Evolutionary conservation across 2,888 invertebrate species (phyloP).

Genomic region (Drosophila quinaria): DNA sequence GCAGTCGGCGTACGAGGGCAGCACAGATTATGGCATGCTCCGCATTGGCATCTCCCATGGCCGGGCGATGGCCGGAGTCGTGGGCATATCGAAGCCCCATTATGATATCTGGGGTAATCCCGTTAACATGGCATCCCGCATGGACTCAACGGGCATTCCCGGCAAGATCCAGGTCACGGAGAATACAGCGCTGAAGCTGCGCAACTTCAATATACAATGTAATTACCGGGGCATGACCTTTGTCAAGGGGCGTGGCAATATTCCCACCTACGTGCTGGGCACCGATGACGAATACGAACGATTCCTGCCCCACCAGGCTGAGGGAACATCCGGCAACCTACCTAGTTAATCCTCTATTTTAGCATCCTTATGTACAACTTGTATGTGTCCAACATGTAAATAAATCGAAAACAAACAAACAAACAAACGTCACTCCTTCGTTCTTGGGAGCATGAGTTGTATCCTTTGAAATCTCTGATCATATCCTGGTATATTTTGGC

Average conservation of each 20-base stretch:
- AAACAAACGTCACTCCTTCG: not conserved
- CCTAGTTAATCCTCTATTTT: slow-evolving; percentile 22
- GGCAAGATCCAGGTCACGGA: slow-evolving; percentile 93
- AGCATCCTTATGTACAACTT: slow-evolving; percentile 2
- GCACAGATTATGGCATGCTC: slow-evolving; percentile 82
- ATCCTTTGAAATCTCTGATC: not conserved
- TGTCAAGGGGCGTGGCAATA: slow-evolving; percentile 89
- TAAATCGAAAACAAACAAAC: slow-evolving; percentile 19
- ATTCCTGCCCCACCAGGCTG: slow-evolving; percentile 82
- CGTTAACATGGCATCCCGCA: slow-evolving; percentile 97
- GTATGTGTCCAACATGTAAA: slow-evolving; percentile 33
- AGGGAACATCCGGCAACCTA: not conserved
- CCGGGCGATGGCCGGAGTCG: slow-evolving; percentile 96
- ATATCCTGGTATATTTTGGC: not conserved
- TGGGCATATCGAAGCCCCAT: slow-evolving; percentile 96
- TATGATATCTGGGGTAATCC: slow-evolving; percentile 99
- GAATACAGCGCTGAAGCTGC: slow-evolving; percentile 90
- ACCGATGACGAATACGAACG: slow-evolving; percentile 88
- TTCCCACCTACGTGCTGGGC: slow-evolving; percentile 91
- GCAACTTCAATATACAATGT: slow-evolving; percentile 90
- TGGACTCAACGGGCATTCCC: slow-evolving; percentile 96
- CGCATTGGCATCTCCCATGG: slow-evolving; percentile 93
- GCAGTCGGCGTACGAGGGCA: slow-evolving; percentile 85
- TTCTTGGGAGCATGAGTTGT: no score
- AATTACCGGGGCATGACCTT: slow-evolving; percentile 89